Conservation (phyloP, 2,888 invertebrate genomes). For the Patella pellucida region DNA sequence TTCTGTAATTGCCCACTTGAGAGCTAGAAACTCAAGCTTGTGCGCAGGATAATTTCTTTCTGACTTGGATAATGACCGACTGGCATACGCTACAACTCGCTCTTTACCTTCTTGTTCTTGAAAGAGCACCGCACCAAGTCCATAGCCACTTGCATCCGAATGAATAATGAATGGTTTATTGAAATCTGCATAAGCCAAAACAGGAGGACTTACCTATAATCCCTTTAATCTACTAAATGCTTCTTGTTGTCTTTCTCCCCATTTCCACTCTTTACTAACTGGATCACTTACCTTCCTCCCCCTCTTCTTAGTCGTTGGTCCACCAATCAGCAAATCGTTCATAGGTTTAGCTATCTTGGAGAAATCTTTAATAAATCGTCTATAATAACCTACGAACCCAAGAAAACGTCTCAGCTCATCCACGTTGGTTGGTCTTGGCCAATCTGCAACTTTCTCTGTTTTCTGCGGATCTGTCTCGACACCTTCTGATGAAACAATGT, state of each 20-base stretch:
- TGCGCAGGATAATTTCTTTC: conserved; percentile 32
- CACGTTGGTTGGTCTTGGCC: conserved; percentile 25
- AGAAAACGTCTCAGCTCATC: conserved; percentile 19
- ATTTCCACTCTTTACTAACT: conserved; percentile 20
- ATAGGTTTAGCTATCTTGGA: conserved; percentile 29
- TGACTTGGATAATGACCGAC: conserved; percentile 23
- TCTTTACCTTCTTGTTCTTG: conserved; percentile 27
- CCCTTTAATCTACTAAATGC: conserved; percentile 9
- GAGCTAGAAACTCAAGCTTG: conserved; percentile 28
- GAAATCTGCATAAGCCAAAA: conserved; percentile 34
- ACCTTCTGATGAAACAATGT: conserved; percentile 22
- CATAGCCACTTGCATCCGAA: conserved; percentile 25
- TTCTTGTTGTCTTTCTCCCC: conserved; percentile 23
- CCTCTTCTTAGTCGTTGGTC: conserved; percentile 15
- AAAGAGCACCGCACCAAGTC: conserved; percentile 28
- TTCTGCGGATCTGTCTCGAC: conserved; percentile 30
- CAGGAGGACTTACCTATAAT: conserved; percentile 23
- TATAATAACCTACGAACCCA: conserved; percentile 22
- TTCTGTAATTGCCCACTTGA: conserved; percentile 35
- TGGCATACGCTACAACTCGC: conserved; percentile 31
- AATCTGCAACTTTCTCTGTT: conserved; percentile 17
- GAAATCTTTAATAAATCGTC: conserved; percentile 26
- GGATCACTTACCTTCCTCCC: conserved; percentile 14
- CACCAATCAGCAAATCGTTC: conserved; percentile 32
- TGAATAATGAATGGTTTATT: conserved; percentile 23